These are phyloP conservation scores for Hydriomena furcata DNA, from an alignment of 2,888 invertebrate species.

Conservation along the genomic window DNA sequence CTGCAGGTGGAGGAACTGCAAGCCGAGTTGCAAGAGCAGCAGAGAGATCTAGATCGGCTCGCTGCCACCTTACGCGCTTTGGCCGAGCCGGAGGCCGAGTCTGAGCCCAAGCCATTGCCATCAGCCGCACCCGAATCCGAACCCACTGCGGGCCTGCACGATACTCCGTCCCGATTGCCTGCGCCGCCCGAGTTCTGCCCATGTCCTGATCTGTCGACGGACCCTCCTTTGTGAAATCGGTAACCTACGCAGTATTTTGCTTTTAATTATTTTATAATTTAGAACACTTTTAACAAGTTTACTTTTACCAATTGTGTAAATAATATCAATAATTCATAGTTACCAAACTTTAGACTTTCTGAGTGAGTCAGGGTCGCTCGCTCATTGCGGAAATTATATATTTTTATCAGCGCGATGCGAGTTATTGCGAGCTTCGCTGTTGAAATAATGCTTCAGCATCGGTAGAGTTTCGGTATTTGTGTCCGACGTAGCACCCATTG, in stretches of 20 bases:
- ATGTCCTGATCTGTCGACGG: background rate
- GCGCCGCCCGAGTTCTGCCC: background rate
- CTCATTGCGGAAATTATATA: too few species aligned
- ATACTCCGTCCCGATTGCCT: background rate
- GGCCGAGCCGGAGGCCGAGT: background rate
- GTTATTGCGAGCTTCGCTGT: too few species aligned
- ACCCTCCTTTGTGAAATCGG: background rate
- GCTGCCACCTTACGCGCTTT: constrained; percentile 5
- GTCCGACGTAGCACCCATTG: background rate
- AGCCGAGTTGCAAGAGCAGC: constrained; percentile 33
- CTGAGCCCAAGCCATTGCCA: background rate
- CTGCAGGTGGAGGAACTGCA: constrained; percentile 35
- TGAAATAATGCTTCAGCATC: too few species aligned
- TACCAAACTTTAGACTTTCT: too few species aligned
- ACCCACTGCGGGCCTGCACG: background rate
- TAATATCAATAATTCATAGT: too few species aligned
- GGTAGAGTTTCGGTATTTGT: too few species aligned
- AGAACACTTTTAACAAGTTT: too few species aligned
- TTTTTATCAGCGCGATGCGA: too few species aligned
- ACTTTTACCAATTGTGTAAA: too few species aligned
- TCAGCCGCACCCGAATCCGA: background rate
- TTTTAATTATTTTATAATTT: too few species aligned
- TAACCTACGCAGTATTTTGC: too few species aligned
- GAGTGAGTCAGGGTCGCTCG: too few species aligned
- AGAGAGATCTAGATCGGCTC: constrained; percentile 27